Evolutionary conservation across 2,113 vertebrate species (phyloP).

Genomic region (Amazona guildingii): DNA sequence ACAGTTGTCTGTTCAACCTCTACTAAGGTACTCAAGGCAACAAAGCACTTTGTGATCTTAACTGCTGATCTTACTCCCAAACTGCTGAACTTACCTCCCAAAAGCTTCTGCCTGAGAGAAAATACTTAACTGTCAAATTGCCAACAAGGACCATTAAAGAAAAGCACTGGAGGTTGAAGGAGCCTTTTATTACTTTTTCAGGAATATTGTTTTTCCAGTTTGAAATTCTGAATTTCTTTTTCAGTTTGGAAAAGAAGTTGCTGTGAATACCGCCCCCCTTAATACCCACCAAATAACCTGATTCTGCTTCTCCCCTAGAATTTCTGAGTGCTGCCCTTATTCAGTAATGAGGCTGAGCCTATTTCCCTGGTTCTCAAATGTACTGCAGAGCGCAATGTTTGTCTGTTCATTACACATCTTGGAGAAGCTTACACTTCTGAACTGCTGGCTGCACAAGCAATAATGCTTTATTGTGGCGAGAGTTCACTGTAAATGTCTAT

Average conservation of each 20-base stretch:
- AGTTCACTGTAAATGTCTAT: not conserved
- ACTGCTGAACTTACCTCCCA: not conserved
- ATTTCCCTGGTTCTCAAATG: not conserved
- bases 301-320: not conserved
- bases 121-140: not conserved
- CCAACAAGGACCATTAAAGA: not conserved
- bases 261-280: not conserved
- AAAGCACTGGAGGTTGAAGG: not conserved
- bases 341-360: not conserved
- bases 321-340: not conserved
- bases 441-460: not conserved
- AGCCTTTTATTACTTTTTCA: not conserved
- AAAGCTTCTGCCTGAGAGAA: not conserved
- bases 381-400: not conserved
- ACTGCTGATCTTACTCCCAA: not conserved
- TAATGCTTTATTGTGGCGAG: not conserved
- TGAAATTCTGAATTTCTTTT: not conserved
- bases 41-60: not conserved
- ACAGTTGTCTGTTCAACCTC: not conserved
- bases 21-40: not conserved
- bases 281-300: not conserved
- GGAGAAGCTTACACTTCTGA: not conserved
- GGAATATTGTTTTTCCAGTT: not conserved
- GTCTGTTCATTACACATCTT: not conserved
- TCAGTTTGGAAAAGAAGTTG: not conserved